A percentile compares a stretch with the other conserved stretches of the same genome.
phyloP scores from a whole-genome alignment of 2,797 vertebrate species.

The Acipenser oxyrinchus region DNA sequence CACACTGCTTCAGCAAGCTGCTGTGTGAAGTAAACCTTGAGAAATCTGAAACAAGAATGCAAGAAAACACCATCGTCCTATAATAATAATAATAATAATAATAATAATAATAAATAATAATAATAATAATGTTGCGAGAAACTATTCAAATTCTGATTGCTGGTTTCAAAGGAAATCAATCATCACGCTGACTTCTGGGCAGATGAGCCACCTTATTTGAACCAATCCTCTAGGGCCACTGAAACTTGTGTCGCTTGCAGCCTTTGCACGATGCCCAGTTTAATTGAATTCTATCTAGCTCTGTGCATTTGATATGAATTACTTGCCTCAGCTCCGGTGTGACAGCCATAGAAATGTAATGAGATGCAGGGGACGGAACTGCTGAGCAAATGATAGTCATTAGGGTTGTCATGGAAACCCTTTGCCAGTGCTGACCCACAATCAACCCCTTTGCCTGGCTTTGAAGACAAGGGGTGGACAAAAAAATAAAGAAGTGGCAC shows the following conservation, averaged over 20 bases:
- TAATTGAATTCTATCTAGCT: neutral
- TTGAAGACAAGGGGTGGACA: no score
- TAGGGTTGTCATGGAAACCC: conserved; percentile 43
- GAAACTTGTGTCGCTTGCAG: no score
- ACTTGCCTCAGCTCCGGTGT: conserved; percentile 38
- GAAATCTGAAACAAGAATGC: neutral
- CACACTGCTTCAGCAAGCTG: neutral
- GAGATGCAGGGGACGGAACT: conserved; percentile 42
- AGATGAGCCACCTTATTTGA: no score
- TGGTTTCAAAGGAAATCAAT: no score
- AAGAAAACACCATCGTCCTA: no score
- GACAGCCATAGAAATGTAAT: conserved; percentile 56
- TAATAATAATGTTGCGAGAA: no score
- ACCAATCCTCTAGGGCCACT: no score
- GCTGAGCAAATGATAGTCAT: conserved; percentile 46
- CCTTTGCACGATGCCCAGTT: neutral
- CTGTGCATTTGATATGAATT: conserved; percentile 49
- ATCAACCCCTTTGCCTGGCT: conserved; percentile 31
- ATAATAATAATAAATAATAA: no score
- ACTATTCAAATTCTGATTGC: no score
- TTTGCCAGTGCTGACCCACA: conserved; percentile 50
- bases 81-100: no score
- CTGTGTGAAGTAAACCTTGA: neutral
- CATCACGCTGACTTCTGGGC: no score
- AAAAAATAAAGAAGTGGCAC: no score